Evolutionary conservation across 2,113 vertebrate species (phyloP), one percentile per base, ranked within the genome.

Genomic region (Percopsis transmontana): DNA sequence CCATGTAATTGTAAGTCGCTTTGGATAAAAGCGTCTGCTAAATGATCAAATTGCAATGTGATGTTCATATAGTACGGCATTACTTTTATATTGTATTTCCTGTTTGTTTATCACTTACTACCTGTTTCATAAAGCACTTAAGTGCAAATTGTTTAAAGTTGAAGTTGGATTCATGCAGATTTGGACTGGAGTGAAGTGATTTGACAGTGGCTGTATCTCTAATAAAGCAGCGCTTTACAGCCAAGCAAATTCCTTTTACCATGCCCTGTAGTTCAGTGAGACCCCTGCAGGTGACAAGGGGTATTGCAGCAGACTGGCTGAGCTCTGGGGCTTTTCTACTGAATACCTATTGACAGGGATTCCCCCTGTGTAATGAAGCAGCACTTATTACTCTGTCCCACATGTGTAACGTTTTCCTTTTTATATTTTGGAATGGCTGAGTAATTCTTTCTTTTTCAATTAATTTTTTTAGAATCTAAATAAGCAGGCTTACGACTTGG

Each of bases 401-500:
- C 44, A 39, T 24, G 6, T 14, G 2, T n/a, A 66, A 14, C 7
- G 19, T 58, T 14, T 1, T 56, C 0, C 44, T 5, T 65, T 15
- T 54, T 33, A 13, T 39, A 11, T 6, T 61, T 11, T 50, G 50
- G 0, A 61, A 59, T 14, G 2, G 40, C 14, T 23, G 38, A 58
- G 13, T 2, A 39, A 15, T 23, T 41, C 1, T 0, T 33, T 13
- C 16, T 65, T 2, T 67, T 64, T 77, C 14, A 66, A 10, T 68
- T 62, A 19, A 78, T 0, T 42, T 51, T 81, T 87, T 63, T 81
- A 99, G 97, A 99, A 99, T 88, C 91, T 99, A 84, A 99, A 99
- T 82, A 99, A 99, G 81, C 97, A 99, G 91, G 97, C 97, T 0
- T 99, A 99, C 70, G 97, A 99, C 84, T 86, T 99, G 90, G 96